These are phyloP conservation scores for Ptychoptera albimana DNA, from an alignment of 2,888 invertebrate species.

Conservation along the genomic window DNA sequence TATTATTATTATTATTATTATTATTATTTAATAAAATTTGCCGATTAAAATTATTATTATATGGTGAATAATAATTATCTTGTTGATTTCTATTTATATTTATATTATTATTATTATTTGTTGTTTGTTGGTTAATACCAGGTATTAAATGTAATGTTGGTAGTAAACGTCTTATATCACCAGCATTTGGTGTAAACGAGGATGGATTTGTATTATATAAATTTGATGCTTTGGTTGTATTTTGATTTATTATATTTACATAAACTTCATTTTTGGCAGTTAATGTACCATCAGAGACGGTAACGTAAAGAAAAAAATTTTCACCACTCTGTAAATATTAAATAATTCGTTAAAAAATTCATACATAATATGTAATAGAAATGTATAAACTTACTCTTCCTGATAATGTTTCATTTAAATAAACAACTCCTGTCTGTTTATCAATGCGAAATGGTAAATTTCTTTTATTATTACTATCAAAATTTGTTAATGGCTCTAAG, in stretches of 20 bases:
- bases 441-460: constrained; percentile 64
- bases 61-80: too few relatives aligned
- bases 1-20: constrained; percentile 13
- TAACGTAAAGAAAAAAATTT: constrained; percentile 49
- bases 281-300: constrained; percentile 46
- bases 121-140: constrained; percentile 22
- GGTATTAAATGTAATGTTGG: constrained; percentile 27
- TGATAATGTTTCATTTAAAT: constrained; percentile 58
- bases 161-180: constrained; percentile 23
- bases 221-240: constrained; percentile 16
- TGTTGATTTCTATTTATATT: too few relatives aligned
- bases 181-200: constrained; percentile 18
- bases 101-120: constrained; percentile 13
- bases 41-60: too few relatives aligned
- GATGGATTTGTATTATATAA: constrained; percentile 23
- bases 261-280: constrained; percentile 51
- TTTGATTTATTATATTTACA: constrained; percentile 35
- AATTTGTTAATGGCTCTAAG: constrained; percentile 40
- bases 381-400: constrained; percentile 47
- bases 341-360: constrained; percentile 7
- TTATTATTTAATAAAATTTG: neutral
- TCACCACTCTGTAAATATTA: constrained; percentile 41
- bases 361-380: constrained; percentile 1
- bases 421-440: constrained; percentile 56
- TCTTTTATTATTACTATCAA: constrained; percentile 11